These are phyloP conservation scores for Phalacrocorax aristotelis DNA, from an alignment of 2,113 vertebrate species.

Conservation along the genomic window DNA sequence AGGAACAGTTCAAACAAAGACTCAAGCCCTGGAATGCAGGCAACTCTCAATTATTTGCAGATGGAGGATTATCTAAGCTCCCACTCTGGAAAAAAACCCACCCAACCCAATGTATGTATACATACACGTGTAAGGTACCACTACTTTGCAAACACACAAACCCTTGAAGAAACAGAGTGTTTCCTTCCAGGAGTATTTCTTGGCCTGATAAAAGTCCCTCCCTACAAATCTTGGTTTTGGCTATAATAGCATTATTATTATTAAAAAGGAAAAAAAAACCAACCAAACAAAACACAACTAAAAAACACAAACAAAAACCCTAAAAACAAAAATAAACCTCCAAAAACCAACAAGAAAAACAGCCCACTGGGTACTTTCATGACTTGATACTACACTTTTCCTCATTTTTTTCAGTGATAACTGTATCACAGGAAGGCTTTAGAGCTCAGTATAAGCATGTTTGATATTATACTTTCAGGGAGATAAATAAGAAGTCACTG, in stretches of 20 bases:
- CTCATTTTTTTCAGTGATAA: not conserved
- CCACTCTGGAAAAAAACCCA: not conserved
- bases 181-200: not conserved
- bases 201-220: not conserved
- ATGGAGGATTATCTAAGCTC: not conserved
- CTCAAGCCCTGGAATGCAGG: not conserved
- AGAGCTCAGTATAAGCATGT: not conserved
- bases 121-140: not conserved
- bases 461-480: not conserved
- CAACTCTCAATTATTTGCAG: not conserved
- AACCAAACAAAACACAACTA: not conserved
- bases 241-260: not conserved
- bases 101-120: accelerated
- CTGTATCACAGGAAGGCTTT: not conserved
- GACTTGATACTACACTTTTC: not conserved
- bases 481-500: not conserved
- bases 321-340: not conserved
- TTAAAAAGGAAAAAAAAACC: not conserved
- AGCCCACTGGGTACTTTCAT: not conserved
- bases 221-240: not conserved
- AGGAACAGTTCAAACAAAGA: not conserved
- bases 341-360: too few species aligned
- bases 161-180: not conserved
- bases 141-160: not conserved
- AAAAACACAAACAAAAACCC: not conserved